phyloP scores from a whole-genome alignment of 2,888 invertebrate species.

The Papilio protenor region DNA sequence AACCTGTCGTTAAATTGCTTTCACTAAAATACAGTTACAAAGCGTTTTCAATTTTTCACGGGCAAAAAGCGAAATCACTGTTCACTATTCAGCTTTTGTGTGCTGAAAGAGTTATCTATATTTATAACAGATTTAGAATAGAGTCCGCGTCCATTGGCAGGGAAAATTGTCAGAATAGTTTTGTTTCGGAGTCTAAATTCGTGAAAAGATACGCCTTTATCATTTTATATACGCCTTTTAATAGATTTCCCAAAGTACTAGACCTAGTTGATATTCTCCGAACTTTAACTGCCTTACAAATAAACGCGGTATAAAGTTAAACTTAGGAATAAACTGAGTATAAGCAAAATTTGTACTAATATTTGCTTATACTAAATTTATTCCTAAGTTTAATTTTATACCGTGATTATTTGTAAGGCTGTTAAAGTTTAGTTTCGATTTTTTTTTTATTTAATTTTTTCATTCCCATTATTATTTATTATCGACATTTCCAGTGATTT shows the following conservation, averaged over 20 bases:
- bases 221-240: background rate
- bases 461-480: too few species aligned
- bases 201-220: background rate
- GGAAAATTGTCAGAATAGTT: constrained; percentile 18
- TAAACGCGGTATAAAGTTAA: too few species aligned
- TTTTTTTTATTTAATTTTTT: too few species aligned
- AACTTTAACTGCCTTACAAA: too few species aligned
- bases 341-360: too few species aligned
- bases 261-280: background rate
- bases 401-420: too few species aligned
- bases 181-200: background rate
- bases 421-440: too few species aligned
- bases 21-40: constrained; percentile 58
- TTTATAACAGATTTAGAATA: constrained; percentile 38
- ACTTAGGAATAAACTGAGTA: too few species aligned
- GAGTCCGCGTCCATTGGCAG: constrained; percentile 8
- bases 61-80: constrained; percentile 54
- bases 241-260: background rate
- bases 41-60: constrained; percentile 59
- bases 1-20: constrained; percentile 52
- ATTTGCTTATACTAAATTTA: too few species aligned
- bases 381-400: too few species aligned
- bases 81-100: constrained; percentile 49
- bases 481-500: background rate
- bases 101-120: constrained; percentile 44